Conservation (phyloP, 92 coral and sea anemone genomes). For the Bergia sp. region DNA sequence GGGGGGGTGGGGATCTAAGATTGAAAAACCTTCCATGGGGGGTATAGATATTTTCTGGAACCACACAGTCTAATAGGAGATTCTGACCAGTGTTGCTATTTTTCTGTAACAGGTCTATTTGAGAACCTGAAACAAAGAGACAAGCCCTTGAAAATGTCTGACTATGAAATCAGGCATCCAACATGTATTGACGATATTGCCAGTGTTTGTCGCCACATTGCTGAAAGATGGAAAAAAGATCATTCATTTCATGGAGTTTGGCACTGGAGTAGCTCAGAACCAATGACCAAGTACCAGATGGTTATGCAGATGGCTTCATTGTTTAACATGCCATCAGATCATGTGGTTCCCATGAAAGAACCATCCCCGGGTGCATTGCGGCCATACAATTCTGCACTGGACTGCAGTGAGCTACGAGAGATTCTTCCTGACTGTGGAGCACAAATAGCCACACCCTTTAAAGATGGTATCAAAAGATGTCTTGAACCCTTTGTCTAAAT, state of each 20-base stretch:
- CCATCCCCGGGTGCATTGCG: constrained; percentile 80
- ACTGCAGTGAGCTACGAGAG: constrained; percentile 59
- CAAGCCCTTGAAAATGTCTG: constrained; percentile 65
- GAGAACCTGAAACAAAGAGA: constrained; percentile 60
- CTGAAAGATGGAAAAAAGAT: constrained; percentile 48
- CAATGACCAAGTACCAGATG: constrained; percentile 87
- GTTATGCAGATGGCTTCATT: constrained; percentile 66
- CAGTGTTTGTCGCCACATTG: constrained; percentile 63
- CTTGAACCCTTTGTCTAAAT: constrained; percentile 55
- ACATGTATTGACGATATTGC: constrained; percentile 82
- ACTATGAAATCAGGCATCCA: constrained; percentile 81
- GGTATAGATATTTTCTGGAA: not conserved
- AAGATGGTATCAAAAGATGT: constrained; percentile 58
- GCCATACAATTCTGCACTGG: constrained; percentile 81
- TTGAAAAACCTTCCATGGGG: too few species aligned
- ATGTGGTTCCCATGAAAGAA: constrained; percentile 66
- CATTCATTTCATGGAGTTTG: constrained; percentile 66
- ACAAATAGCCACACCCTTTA: constrained; percentile 59
- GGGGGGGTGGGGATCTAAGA: too few species aligned
- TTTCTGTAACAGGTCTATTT: constrained; percentile 57
- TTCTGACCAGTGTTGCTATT: too few species aligned
- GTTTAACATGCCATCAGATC: constrained; percentile 70
- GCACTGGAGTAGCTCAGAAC: constrained; percentile 82
- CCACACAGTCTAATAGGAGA: too few species aligned
- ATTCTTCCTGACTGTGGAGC: constrained; percentile 55